Conservation (phyloP, 2,888 invertebrate species). For the Tortricodes alternella region DNA sequence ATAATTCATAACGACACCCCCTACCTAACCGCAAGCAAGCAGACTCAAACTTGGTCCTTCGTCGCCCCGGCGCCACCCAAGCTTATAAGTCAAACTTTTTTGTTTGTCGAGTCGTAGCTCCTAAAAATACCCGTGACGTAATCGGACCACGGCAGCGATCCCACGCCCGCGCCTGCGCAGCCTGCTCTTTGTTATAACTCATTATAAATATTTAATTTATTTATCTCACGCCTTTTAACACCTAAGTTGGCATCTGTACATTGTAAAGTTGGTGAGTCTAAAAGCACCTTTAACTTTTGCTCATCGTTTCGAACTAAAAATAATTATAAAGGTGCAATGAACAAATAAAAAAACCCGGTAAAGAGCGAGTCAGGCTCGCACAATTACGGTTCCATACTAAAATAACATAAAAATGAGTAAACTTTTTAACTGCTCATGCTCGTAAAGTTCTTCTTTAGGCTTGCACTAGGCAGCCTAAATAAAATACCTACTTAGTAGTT, state of each 20-base stretch:
- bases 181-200: conserved; percentile 49
- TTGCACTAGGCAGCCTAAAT: too few species aligned
- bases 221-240: conserved; percentile 57
- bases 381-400: too few species aligned
- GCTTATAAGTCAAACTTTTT: conserved; percentile 58
- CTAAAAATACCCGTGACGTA: conserved; percentile 78
- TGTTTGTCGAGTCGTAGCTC: conserved; percentile 62
- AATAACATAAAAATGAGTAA: too few species aligned
- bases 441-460: too few species aligned
- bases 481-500: too few species aligned
- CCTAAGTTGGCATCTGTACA: conserved; percentile 24
- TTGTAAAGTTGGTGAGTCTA: conserved; percentile 1
- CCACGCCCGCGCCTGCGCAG: conserved; percentile 54
- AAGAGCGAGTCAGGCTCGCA: too few species aligned
- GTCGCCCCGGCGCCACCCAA: conserved; percentile 70
- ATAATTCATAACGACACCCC: not conserved
- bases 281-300: not conserved
- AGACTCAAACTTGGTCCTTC: conserved; percentile 7
- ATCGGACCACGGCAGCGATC: conserved; percentile 54
- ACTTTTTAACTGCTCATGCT: too few species aligned
- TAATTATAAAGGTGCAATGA: too few species aligned
- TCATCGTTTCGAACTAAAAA: not conserved
- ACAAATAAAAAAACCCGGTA: too few species aligned
- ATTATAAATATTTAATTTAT: conserved; percentile 77
- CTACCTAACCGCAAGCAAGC: not conserved